Evolutionary conservation across 2,797 vertebrate species (phyloP), one percentile per base, ranked within the genome.

Genomic region (Luscinia megarhynchos): DNA sequence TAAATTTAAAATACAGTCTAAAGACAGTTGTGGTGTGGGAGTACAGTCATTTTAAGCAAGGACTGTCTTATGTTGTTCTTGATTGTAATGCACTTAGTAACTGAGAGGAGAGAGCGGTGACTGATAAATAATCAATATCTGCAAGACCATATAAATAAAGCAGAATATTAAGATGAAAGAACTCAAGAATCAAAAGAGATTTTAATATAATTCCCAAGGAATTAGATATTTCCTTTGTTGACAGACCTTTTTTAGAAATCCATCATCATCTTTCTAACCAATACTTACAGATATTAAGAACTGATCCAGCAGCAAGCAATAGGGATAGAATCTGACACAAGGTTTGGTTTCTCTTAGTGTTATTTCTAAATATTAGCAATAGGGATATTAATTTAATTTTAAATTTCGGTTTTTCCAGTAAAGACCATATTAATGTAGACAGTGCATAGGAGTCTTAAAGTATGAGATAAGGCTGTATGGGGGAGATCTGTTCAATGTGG

Each of bases 401-500:
- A 72, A 77, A 67, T 62, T 80, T 83, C 10, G 68, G 8, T 66
- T n/a, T n/a, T 77, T 95, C 58, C 66, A 66, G 6, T 81, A 72
- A 92, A 69, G 18, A 72, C 32, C 46, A 20, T 68, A 75, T 85
- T 72, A 79, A 80, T 45, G 11, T 20, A 82, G 45, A 64, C 27
- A 87, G 41, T 67, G 10, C 34, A 77, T 83, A 75, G 64, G 64
- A 79, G 15, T 64, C 64, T 83, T 75, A 57, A 85, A 94, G 78
- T 36, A 83, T 82, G 50, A 93, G 61, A 82, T 66, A 92, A 85
- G 34, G 55, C 73, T 88, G 27, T 85, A 91, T 86, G 89, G 79
- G 72, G 91, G 94, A 94, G 94, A 95, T 86, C 76, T 93, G 46
- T 34, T 94, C 89, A 64, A 54, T 68, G 93, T 95, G 94, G 94